Evolutionary conservation across 2,797 vertebrate genomes (phyloP), one percentile per base, ranked within the genome.

Genomic region (Pipistrellus pygmaeus): DNA sequence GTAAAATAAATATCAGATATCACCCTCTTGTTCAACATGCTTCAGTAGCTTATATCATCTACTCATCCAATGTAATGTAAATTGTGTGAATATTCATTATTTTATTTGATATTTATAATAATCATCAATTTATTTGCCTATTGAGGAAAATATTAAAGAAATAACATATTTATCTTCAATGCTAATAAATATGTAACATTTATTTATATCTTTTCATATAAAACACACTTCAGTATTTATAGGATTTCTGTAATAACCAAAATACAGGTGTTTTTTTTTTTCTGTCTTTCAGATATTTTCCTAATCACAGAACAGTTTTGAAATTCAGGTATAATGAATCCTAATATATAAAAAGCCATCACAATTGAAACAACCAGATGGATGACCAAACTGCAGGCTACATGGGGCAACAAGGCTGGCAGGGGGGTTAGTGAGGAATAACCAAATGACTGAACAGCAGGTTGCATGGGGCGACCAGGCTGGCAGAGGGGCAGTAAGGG

Each of bases 101-200:
- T 55, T 93, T 88, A 84, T 89, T 71, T 95, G 30, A 60, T 90
- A 66, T 69, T 69, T 90, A 1, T 69, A 64, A 90, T 85, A 80
- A 71, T 60, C 5, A 85, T 55, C 32, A 86, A 38, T 68, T 32
- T 18, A 5, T 92, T 97, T 83, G 35, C 53, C 46, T 88, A 5
- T 15, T 86, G 5, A 91, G 51, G 25, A 83, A 90, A 88, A 66
- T 66, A 55, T 80, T 80, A 85, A 78, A 95, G 38, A 53, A 73
- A 72, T 87, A 30, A 81, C 73, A 88, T 20, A 92, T 83, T 91
- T 95, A 51, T 48, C 44, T 87, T 83, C 57, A 91, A 80, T 92
- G 23, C 83, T 85, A 84, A 62, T 44, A 85, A 85, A 81, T 88
- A 35, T 90, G 2, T 88, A 94, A 85, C 53, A 73, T 82, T 62